Evolutionary conservation across 2,113 vertebrate genomes (phyloP).

Genomic region (Sylvietta virens): DNA sequence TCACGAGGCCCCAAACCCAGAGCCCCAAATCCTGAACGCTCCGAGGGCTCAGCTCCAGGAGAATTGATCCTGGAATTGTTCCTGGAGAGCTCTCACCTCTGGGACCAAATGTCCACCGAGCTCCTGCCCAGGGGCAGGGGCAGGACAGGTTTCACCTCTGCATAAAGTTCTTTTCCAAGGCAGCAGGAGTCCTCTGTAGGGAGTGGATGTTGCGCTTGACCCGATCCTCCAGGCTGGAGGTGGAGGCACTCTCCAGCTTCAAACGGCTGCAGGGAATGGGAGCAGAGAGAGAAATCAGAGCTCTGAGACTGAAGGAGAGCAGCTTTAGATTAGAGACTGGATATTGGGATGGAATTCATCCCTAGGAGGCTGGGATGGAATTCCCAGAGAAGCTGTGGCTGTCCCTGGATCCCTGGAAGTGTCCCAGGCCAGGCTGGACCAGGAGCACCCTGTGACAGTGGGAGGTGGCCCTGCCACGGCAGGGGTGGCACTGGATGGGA

Average conservation of each 20-base stretch:
- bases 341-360: background rate
- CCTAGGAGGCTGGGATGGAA: background rate
- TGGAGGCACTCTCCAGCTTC: conserved; percentile 89
- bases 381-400: background rate
- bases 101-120: rapidly evolving
- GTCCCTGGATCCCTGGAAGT: background rate
- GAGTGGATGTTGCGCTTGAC: conserved; percentile 96
- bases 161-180: conserved; percentile 94
- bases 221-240: conserved; percentile 87
- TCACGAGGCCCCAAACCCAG: background rate
- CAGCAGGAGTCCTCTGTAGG: conserved; percentile 88
- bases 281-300: background rate
- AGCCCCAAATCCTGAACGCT: background rate
- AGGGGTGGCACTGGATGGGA: background rate
- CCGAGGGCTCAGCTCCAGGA: background rate
- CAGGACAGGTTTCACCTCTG: conserved; percentile 71
- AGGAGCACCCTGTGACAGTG: rapidly evolving
- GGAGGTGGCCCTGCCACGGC: background rate
- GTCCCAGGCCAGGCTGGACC: background rate
- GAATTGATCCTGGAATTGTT: too few species aligned
- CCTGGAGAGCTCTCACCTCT: background rate
- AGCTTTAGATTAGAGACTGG: rapidly evolving
- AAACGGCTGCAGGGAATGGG: conserved; percentile 73
- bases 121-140: background rate
- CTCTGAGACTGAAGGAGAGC: rapidly evolving